A percentile compares a stretch with the other conserved stretches of the same genome.
Conservation (phyloP, 1,140 invertebrate species). For the Papilio helenus region DNA sequence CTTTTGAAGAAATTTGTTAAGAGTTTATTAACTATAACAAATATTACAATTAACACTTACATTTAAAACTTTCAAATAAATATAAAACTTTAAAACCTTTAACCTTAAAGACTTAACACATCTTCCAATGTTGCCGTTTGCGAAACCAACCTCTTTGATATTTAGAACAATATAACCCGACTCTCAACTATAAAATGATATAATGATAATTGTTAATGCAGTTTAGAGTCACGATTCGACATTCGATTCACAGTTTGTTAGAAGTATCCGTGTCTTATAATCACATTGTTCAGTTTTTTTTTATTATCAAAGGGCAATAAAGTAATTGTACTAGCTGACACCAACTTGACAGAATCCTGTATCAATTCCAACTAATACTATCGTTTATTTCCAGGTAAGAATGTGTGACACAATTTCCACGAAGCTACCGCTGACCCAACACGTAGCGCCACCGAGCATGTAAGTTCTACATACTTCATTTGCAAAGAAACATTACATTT, state of each 20-base stretch:
- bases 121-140: background rate
- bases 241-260: background rate
- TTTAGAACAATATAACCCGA: conserved; percentile 23
- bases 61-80: background rate
- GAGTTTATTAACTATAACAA: background rate
- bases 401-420: background rate
- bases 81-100: conserved; percentile 1
- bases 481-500: background rate
- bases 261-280: background rate
- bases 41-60: background rate
- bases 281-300: background rate
- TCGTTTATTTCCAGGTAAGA: conserved; percentile 37
- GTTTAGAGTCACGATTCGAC: background rate
- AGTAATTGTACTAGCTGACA: background rate
- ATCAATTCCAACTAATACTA: conserved; percentile 21
- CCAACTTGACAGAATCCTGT: background rate
- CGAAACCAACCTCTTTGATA: conserved; percentile 11
- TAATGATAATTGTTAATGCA: background rate
- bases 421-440: background rate
- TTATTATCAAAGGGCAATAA: conserved; percentile 1
- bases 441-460: background rate
- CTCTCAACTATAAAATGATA: background rate
- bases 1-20: background rate
- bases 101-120: background rate
- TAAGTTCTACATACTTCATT: background rate